Conservation (phyloP, 1,140 invertebrate species). For the Mycetomoellerius zeteki region DNA sequence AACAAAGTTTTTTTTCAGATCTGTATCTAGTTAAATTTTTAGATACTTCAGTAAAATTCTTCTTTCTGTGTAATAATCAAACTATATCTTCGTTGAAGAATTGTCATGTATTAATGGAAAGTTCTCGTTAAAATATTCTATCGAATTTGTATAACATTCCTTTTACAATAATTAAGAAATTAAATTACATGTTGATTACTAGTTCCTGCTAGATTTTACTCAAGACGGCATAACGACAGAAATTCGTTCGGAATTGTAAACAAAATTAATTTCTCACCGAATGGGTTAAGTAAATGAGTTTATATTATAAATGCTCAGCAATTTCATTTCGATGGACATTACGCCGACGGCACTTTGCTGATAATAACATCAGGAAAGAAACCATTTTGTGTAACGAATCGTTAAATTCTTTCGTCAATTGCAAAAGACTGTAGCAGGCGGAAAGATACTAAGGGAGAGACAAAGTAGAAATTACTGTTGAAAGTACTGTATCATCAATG, state of each 20-base stretch:
- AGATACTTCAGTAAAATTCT: too few relatives aligned
- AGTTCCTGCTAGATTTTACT: conserved; percentile 34
- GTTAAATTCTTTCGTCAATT: conserved; percentile 56
- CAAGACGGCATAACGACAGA: conserved; percentile 35
- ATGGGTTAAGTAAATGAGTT: conserved; percentile 59
- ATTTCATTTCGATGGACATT: conserved; percentile 61
- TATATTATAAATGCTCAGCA: conserved; percentile 54
- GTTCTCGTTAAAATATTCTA: conserved; percentile 6
- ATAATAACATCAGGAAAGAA: conserved; percentile 61
- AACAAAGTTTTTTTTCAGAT: too few relatives aligned
- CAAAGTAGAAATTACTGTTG: conserved; percentile 29
- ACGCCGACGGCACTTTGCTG: conserved; percentile 33
- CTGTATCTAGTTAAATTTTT: too few relatives aligned
- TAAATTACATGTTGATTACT: conserved; percentile 57
- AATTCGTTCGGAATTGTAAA: conserved; percentile 53
- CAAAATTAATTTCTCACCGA: conserved; percentile 59
- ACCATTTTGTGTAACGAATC: conserved; percentile 61
- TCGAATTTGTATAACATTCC: conserved; percentile 9
- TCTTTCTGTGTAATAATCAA: not conserved
- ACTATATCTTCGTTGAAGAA: not conserved
- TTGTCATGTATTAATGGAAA: conserved; percentile 18
- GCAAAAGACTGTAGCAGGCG: conserved; percentile 1
- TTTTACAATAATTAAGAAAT: conserved; percentile 43
- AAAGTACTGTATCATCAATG: conserved; percentile 33
- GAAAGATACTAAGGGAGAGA: not conserved